phyloP scores from a whole-genome alignment of 2,113 vertebrate species.

The Paradoxurus hermaphroditus region DNA sequence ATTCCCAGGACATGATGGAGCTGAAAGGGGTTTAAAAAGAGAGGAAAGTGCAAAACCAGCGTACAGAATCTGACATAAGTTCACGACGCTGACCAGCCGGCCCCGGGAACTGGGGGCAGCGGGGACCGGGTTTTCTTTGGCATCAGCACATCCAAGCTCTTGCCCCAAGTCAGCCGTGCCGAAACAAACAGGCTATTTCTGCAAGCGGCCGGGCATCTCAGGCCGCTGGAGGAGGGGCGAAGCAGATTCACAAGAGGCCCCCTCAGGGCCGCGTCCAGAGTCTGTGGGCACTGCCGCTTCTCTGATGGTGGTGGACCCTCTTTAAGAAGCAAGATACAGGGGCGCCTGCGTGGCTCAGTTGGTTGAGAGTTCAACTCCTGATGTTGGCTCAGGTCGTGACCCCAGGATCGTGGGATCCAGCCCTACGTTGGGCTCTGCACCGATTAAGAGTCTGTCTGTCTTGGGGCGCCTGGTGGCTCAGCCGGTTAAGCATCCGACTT shows the following conservation, averaged over 20 bases:
- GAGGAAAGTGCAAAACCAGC: background rate
- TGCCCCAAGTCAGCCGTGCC: background rate
- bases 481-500: too few species aligned
- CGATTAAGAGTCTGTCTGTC: too few species aligned
- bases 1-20: background rate
- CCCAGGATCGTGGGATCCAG: too few species aligned
- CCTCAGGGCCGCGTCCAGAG: fast-evolving
- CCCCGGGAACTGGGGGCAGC: fast-evolving
- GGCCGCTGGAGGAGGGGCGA: fast-evolving
- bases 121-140: background rate
- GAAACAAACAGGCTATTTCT: background rate
- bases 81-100: background rate
- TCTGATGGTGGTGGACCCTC: too few species aligned
- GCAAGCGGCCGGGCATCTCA: background rate
- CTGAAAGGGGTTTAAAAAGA: background rate
- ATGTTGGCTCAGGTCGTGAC: too few species aligned
- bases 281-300: too few species aligned
- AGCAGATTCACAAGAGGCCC: fast-evolving
- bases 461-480: too few species aligned
- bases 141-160: background rate
- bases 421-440: too few species aligned
- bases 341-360: too few species aligned
- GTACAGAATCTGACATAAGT: background rate
- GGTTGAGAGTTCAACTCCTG: too few species aligned
- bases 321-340: background rate